phyloP scores from a whole-genome alignment of 2,888 invertebrate species.

The Mythimna loreyi region DNA sequence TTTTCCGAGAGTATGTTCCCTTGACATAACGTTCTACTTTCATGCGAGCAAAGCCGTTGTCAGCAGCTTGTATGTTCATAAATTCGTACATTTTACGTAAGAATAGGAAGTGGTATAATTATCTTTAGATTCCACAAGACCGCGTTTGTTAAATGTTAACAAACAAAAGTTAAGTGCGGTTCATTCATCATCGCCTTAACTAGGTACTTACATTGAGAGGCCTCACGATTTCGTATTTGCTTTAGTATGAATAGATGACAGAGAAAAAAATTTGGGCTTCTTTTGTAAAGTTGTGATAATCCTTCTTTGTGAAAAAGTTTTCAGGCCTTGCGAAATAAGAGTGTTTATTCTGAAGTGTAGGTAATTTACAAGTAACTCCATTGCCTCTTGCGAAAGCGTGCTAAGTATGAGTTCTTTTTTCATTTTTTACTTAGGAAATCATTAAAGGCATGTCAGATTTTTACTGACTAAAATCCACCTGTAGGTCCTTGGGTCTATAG shows the following conservation, averaged over 20 bases:
- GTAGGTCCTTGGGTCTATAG: too few relatives aligned
- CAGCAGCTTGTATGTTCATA: not conserved
- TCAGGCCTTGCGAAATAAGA: not conserved
- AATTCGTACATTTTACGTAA: conserved; percentile 20
- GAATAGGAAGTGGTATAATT: conserved; percentile 47
- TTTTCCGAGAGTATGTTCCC: too few relatives aligned
- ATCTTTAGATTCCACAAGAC: conserved; percentile 49
- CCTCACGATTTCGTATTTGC: conserved; percentile 9
- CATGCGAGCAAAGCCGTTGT: not conserved
- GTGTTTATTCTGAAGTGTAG: too few relatives aligned
- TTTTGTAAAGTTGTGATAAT: not conserved
- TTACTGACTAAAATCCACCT: too few relatives aligned
- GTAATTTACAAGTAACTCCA: too few relatives aligned
- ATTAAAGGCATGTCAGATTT: too few relatives aligned
- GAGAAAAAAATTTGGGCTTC: not conserved
- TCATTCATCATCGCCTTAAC: conserved; percentile 49
- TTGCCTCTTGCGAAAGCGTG: too few relatives aligned
- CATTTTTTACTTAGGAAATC: too few relatives aligned
- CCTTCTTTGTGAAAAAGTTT: too few relatives aligned
- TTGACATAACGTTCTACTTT: too few relatives aligned
- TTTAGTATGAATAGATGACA: conserved; percentile 11
- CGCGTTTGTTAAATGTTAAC: conserved; percentile 45
- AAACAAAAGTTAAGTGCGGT: conserved; percentile 45
- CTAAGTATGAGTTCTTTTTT: too few relatives aligned
- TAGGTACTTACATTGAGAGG: conserved; percentile 36